Evolutionary conservation across 2,797 vertebrate genomes (phyloP).

Genomic region (Hippocampus kuda): DNA sequence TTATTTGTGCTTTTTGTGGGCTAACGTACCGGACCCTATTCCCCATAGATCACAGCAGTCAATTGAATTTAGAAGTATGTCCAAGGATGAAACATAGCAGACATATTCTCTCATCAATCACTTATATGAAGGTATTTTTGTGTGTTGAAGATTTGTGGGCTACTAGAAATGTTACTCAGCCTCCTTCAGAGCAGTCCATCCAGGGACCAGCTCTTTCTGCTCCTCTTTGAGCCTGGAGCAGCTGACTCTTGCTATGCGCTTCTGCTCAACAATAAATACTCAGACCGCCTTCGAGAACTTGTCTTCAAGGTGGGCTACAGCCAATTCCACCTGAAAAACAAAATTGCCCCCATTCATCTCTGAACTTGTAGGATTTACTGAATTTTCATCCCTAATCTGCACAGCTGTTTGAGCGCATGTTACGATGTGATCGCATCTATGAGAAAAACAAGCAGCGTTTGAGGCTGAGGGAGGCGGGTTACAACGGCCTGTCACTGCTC

Average conservation of each 20-base stretch:
- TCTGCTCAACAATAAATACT: conserved; percentile 83
- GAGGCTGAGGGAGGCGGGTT: conserved; percentile 85
- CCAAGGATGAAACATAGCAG: not conserved
- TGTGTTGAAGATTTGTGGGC: conserved; percentile 72
- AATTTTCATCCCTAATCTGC: not conserved
- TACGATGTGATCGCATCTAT: conserved; percentile 92
- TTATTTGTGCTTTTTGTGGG: too few species aligned
- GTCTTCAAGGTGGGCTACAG: conserved; percentile 85
- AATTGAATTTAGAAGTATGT: not conserved
- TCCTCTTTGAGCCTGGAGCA: conserved; percentile 86
- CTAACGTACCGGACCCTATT: too few species aligned
- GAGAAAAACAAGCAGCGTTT: conserved; percentile 89
- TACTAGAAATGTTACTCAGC: conserved; percentile 79
- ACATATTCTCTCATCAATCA: not conserved
- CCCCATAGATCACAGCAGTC: too few species aligned
- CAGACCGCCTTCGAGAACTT: conserved; percentile 81
- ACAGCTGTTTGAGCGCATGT: conserved; percentile 88
- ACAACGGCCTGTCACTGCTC: conserved; percentile 84
- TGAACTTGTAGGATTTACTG: not conserved
- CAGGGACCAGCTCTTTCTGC: conserved; percentile 85
- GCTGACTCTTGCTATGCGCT: conserved; percentile 90
- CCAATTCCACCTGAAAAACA: not conserved
- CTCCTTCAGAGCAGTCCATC: conserved; percentile 79
- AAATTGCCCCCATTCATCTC: not conserved
- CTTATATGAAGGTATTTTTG: not conserved